Evolutionary conservation across 30 jellyfish, hydroid and myxozoan genomes (phyloP).

Genomic region (Cassiopea xamachana): DNA sequence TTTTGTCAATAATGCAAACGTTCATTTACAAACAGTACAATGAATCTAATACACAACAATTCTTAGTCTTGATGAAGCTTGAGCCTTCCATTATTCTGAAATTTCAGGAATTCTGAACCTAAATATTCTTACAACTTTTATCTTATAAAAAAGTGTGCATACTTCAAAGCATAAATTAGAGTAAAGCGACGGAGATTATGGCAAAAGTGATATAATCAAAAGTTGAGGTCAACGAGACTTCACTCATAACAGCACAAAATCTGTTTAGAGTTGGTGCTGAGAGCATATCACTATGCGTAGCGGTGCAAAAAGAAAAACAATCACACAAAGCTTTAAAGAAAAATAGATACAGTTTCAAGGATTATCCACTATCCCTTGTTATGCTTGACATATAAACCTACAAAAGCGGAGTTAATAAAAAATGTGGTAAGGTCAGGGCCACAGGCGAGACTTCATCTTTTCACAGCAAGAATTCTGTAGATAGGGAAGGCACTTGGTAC

Average conservation of each 20-base stretch:
- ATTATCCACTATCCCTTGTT: constrained; percentile 25
- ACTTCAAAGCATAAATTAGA: too few relatives aligned
- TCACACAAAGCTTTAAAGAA: constrained; percentile 12
- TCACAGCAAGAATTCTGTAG: background rate
- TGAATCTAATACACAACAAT: too few relatives aligned
- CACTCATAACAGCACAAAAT: constrained; percentile 4
- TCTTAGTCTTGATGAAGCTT: too few relatives aligned
- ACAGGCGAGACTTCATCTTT: constrained; percentile 9
- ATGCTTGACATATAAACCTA: background rate
- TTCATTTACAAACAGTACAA: too few relatives aligned
- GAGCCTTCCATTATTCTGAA: too few relatives aligned
- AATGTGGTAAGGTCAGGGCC: background rate
- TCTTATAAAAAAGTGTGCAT: too few relatives aligned
- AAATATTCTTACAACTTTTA: too few relatives aligned
- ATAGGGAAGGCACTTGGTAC: background rate
- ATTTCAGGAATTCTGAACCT: too few relatives aligned
- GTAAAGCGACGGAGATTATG: background rate
- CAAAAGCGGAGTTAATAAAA: constrained; percentile 9
- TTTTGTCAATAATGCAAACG: too few relatives aligned
- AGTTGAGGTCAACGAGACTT: constrained; percentile 25
- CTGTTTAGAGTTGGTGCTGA: constrained; percentile 29
- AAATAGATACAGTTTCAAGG: constrained; percentile 37
- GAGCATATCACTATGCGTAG: background rate
- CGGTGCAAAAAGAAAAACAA: constrained; percentile 31
- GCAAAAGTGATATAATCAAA: background rate